Conservation (phyloP, 1,140 invertebrate species). For the Epicauta chinensis region DNA sequence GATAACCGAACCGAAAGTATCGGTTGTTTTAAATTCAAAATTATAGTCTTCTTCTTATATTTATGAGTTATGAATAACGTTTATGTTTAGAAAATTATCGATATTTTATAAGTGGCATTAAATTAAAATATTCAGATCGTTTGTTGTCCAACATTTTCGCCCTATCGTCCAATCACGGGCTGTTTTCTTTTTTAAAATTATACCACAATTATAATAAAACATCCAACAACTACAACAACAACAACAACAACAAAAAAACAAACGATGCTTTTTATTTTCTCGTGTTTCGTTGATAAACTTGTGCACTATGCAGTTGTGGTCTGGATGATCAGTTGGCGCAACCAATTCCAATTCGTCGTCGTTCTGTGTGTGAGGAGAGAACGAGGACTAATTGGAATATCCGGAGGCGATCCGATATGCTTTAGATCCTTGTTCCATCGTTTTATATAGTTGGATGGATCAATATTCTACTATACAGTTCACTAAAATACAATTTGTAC, state of each 20-base stretch:
- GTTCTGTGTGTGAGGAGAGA: conserved; percentile 3
- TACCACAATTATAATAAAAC: neutral
- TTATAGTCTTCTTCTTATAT: conserved; percentile 17
- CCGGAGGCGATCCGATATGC: conserved; percentile 17
- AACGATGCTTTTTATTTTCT: neutral
- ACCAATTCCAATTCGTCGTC: conserved; percentile 12
- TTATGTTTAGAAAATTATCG: conserved; percentile 21
- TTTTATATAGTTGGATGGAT: too few relatives aligned
- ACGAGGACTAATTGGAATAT: conserved; percentile 23
- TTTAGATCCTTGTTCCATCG: conserved; percentile 14
- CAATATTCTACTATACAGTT: too few relatives aligned
- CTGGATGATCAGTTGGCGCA: conserved; percentile 11
- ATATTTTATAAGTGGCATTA: conserved; percentile 15
- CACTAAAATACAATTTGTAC: too few relatives aligned
- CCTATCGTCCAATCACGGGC: too few relatives aligned
- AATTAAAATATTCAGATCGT: conserved; percentile 4
- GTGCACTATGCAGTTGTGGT: conserved; percentile 9
- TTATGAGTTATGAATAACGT: conserved; percentile 17
- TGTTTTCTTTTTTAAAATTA: too few relatives aligned
- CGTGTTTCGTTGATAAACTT: conserved; percentile 1
- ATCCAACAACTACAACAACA: neutral
- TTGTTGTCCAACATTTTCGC: too few relatives aligned
- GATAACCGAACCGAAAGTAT: conserved; percentile 16
- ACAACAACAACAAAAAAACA: neutral
- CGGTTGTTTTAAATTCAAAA: conserved; percentile 17